Evolutionary conservation across 1,140 invertebrate genomes (phyloP), one percentile per base, ranked within the genome.

Genomic region (Cecropterus lyciades): DNA sequence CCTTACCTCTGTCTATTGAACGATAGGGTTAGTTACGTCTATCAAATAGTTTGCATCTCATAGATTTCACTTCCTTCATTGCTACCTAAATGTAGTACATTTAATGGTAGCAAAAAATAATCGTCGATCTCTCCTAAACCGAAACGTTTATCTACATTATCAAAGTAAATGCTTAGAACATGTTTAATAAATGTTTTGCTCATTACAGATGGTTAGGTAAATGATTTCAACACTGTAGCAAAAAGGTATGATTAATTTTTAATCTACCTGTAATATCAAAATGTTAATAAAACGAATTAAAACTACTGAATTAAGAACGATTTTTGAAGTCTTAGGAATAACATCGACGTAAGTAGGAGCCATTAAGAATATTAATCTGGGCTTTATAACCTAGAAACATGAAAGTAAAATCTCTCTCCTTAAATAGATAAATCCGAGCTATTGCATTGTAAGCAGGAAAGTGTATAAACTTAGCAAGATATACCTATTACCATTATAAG

Each of bases 331-430:
- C 42, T 45, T 9, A 13, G 55, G 14, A 27, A 45, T 57, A 45
- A 57, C n/a, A 45, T 27, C n/a, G 6, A 43, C 37, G 43, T 57
- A 43, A 71, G 71, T 77, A 67, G 60, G 49, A 67, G 63, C 55
- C 67, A 70, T 64, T 53, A 72, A 55, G 57, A 70, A 67, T 75
- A 80, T 75, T 73, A 76, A 75, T 71, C 62, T 69, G n/a, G 27
- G 64, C 63, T 66, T 71, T 72, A 72, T 60, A 60, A 60, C 67
- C 69, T 37, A 72, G 64, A 51, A 62, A 67, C 65, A 72, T 52
- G 64, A 64, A 69, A 69, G 68, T 60, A 67, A 67, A 76, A 83
- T 82, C 76, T 80, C 80, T 80, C 78, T 73, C 78, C 80, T 73
- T 80, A 83, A 80, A 77, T 64, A 80, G 78, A 79, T 75, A 77